Conservation (phyloP, 2,797 vertebrate species). For the Sebastiscus tertius region DNA sequence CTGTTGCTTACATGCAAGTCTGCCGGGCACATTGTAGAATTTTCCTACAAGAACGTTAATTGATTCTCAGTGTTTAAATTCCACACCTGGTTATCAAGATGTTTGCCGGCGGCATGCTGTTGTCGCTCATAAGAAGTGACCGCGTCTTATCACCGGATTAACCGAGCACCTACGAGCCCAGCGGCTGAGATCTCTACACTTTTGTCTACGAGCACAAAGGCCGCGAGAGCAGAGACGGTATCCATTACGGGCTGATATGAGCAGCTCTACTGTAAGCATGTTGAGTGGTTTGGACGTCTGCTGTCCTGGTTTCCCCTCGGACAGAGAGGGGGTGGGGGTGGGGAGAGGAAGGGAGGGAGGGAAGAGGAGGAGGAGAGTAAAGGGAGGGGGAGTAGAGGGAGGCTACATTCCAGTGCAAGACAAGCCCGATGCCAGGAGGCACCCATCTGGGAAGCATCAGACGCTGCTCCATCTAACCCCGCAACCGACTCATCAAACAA, state of each 20-base stretch:
- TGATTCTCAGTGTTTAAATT: conserved; percentile 8
- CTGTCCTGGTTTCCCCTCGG: conserved; percentile 67
- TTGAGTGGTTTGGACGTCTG: conserved; percentile 23
- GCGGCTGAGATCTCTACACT: background rate
- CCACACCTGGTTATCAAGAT: conserved; percentile 7
- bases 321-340: conserved; percentile 2
- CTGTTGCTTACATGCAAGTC: conserved; percentile 57
- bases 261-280: conserved; percentile 14
- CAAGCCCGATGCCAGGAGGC: conserved; percentile 67
- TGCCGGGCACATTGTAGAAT: conserved; percentile 5
- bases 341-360: background rate
- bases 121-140: background rate
- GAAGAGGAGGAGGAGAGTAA: conserved; percentile 20
- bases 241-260: conserved; percentile 28
- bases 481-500: conserved; percentile 38
- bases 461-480: conserved; percentile 16
- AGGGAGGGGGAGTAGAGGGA: conserved; percentile 38
- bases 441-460: conserved; percentile 74
- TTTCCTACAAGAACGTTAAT: conserved; percentile 2
- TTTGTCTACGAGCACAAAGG: conserved; percentile 33
- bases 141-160: background rate
- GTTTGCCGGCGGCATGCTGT: background rate
- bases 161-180: background rate
- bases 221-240: background rate
- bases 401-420: conserved; percentile 69